Evolutionary conservation across 2,113 vertebrate species (phyloP).

Genomic region (Pachycephala philippinensis): DNA sequence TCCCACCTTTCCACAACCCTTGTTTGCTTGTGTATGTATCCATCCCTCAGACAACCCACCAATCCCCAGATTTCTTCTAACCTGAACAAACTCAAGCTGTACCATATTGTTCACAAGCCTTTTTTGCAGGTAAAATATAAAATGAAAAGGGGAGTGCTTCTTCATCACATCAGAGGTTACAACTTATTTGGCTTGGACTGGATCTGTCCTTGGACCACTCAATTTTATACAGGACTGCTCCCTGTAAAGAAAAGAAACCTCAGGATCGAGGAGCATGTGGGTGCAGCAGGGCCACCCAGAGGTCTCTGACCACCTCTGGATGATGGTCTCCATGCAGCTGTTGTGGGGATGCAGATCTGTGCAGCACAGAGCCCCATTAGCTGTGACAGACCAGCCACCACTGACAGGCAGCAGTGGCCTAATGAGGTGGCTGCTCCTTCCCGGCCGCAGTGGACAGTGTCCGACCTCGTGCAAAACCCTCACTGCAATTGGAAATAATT

Average conservation of each 20-base stretch:
- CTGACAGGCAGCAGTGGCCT: not conserved
- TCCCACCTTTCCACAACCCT: not conserved
- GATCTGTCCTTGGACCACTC: not conserved
- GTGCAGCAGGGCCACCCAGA: rapidly evolving
- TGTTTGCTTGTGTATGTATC: not conserved
- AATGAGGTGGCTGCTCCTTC: not conserved
- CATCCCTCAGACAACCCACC: not conserved
- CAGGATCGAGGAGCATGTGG: not conserved
- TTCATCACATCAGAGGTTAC: not conserved
- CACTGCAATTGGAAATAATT: not conserved
- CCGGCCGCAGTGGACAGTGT: rapidly evolving
- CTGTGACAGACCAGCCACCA: not conserved
- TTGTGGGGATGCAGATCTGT: not conserved
- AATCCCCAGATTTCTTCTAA: not conserved
- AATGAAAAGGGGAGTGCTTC: not conserved
- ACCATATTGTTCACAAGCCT: not conserved
- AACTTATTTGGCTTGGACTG: not conserved
- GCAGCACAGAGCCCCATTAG: not conserved
- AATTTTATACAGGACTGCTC: rapidly evolving
- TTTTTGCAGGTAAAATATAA: too few relatives aligned
- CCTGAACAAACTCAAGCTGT: not conserved
- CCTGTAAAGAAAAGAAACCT: rapidly evolving
- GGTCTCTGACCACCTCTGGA: not conserved
- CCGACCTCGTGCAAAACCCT: rapidly evolving
- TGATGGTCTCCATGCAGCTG: not conserved